phyloP scores from a whole-genome alignment of 2,113 vertebrate species.

The Cisticola juncidis region DNA sequence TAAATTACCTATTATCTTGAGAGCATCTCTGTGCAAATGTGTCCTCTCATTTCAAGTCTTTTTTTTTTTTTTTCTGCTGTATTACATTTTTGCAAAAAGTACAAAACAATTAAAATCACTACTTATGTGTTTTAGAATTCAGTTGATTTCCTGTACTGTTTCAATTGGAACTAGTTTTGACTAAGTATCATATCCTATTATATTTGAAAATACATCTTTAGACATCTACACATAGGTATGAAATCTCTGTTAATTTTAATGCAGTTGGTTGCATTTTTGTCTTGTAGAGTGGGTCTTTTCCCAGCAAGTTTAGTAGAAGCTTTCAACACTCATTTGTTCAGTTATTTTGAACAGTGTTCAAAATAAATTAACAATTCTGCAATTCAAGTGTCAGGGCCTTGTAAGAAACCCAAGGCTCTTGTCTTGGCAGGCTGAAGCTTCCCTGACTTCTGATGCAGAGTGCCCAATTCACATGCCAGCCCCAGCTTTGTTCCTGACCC shows the following conservation, averaged over 20 bases:
- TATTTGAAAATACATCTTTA: neutral
- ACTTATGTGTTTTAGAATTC: neutral
- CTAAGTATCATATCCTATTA: neutral
- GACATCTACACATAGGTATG: neutral
- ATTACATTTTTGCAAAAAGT: neutral
- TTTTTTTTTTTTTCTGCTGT: neutral
- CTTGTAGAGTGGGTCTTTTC: neutral
- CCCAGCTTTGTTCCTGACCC: neutral
- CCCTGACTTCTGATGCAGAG: neutral
- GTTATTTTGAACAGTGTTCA: neutral
- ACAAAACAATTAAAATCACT: neutral
- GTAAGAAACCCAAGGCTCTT: neutral
- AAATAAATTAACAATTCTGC: neutral
- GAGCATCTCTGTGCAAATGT: neutral
- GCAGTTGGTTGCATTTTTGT: neutral
- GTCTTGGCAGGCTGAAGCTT: neutral
- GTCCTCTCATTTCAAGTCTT: neutral
- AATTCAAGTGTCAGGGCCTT: neutral
- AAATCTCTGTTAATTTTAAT: neutral
- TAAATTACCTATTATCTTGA: neutral
- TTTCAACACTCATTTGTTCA: neutral
- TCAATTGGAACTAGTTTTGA: neutral
- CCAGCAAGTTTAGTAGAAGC: neutral
- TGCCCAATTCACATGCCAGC: neutral
- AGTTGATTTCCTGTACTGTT: neutral